Evolutionary conservation across 2,888 invertebrate genomes (phyloP).

Genomic region (Aphodius sticticus): DNA sequence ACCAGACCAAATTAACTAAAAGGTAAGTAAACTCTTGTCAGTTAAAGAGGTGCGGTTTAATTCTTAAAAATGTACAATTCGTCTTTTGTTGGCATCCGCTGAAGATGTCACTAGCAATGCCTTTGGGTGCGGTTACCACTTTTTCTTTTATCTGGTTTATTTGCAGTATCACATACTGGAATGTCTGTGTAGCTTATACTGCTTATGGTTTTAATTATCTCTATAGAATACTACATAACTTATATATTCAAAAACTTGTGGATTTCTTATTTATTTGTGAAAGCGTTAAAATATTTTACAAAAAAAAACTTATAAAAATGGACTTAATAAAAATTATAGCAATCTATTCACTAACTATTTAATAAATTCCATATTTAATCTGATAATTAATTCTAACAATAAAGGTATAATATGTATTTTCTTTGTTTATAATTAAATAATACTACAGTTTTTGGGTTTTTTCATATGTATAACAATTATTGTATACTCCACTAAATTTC

Average conservation of each 20-base stretch:
- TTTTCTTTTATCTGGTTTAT: slow-evolving; percentile 7
- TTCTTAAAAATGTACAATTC: background rate
- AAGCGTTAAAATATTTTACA: no score
- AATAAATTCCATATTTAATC: no score
- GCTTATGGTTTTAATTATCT: background rate
- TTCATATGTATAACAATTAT: no score
- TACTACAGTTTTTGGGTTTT: no score
- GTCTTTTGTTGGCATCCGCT: slow-evolving; percentile 1
- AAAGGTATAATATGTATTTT: no score
- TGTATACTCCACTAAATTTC: background rate
- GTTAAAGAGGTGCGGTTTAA: background rate
- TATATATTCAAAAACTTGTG: no score
- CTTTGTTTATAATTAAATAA: no score
- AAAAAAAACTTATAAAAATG: no score
- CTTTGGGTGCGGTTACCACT: slow-evolving; percentile 19
- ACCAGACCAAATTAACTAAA: slow-evolving; percentile 12
- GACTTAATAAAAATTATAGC: no score
- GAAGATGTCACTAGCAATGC: slow-evolving; percentile 8
- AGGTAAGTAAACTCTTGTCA: slow-evolving; percentile 5
- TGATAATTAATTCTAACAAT: no score
- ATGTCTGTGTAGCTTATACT: background rate
- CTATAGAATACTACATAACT: background rate
- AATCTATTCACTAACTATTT: no score
- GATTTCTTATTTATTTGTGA: no score
- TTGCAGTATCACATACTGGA: background rate